phyloP scores from a whole-genome alignment of 2,888 invertebrate genomes.

The Diadegma fenestrale region DNA sequence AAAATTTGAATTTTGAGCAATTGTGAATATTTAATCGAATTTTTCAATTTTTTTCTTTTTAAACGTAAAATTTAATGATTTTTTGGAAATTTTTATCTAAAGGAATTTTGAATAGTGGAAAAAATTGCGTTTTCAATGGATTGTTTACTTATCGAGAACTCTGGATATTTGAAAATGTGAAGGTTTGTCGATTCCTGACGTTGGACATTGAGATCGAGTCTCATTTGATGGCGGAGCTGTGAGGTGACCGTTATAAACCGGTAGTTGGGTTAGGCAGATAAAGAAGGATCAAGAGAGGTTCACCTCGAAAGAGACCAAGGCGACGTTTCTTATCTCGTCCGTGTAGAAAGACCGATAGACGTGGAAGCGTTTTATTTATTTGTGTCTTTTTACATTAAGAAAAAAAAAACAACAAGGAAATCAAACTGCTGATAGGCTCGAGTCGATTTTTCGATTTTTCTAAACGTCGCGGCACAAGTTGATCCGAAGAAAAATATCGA shows the following conservation, averaged over 20 bases:
- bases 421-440: background rate
- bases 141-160: background rate
- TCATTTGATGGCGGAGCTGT: conserved; percentile 15
- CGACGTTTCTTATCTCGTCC: conserved; percentile 61
- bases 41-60: too few relatives aligned
- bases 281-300: conserved; percentile 58
- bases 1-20: too few relatives aligned
- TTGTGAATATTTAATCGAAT: too few relatives aligned
- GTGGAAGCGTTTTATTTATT: background rate
- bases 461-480: background rate
- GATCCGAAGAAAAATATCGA: background rate
- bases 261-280: conserved; percentile 53
- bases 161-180: background rate
- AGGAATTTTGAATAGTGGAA: background rate
- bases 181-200: background rate
- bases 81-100: too few relatives aligned
- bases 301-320: conserved; percentile 59
- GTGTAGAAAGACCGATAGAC: background rate
- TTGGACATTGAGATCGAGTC: background rate
- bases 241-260: conserved; percentile 67
- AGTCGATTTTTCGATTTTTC: background rate
- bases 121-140: background rate
- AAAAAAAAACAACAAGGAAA: background rate
- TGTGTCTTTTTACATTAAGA: background rate
- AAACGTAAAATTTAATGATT: too few relatives aligned